Evolutionary conservation across 2,888 invertebrate genomes (phyloP).

Genomic region (Nephrotoma guestfalica): DNA sequence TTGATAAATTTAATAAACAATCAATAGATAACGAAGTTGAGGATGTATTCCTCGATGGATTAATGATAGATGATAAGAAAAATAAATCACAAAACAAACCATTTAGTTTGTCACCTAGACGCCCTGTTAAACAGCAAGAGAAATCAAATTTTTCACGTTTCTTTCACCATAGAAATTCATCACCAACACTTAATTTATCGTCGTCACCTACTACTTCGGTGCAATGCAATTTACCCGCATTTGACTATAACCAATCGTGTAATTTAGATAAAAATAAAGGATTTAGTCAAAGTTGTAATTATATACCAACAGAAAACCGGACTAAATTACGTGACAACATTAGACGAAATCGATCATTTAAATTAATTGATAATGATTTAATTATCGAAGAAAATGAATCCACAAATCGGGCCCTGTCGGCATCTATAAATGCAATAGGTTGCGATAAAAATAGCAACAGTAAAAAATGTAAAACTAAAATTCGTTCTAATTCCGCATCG

Average conservation of each 20-base stretch:
- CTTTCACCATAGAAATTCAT: constrained; percentile 5
- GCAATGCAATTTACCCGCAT: neutral
- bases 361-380: constrained; percentile 12
- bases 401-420: neutral
- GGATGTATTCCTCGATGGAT: neutral
- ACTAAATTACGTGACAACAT: constrained; percentile 14
- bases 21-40: constrained; percentile 5
- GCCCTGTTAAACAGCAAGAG: neutral
- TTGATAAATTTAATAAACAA: constrained; percentile 13
- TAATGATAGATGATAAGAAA: neutral
- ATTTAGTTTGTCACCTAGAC: constrained; percentile 3
- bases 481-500: constrained; percentile 10
- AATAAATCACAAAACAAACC: neutral
- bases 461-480: constrained; percentile 1
- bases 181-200: constrained; percentile 3
- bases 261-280: constrained; percentile 2
- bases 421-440: neutral
- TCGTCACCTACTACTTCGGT: neutral
- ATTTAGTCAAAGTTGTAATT: constrained; percentile 7
- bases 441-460: neutral
- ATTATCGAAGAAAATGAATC: constrained; percentile 10
- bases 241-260: neutral
- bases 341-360: constrained; percentile 16
- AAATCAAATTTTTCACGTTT: constrained; percentile 4
- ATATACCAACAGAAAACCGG: constrained; percentile 9